Base-by-base conservation (phyloP, 2,797 vertebrate species). In the Streptopelia turtur region DNA sequence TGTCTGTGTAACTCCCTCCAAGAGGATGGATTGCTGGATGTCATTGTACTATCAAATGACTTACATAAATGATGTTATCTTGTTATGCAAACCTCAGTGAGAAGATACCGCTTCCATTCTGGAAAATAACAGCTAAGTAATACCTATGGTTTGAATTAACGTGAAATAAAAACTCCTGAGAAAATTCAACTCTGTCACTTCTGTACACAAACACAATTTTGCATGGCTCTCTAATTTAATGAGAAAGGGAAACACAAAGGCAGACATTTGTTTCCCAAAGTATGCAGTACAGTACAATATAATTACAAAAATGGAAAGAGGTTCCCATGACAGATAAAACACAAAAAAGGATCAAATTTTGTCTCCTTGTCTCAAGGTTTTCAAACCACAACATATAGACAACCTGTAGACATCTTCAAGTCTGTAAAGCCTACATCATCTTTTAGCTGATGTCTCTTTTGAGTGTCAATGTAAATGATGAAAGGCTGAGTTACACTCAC, bases 401-500 rank as follows among this genome's bases (percentile, higher is more conserved):
- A 78, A 53, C 9, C 16, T 69, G 21, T 16, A 69, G 47, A 64
- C 8, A 72, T 6, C 16, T 23, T 60, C 11, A 70, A 79, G 14
- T 16, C 35, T 75, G 18, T 57, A 71, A 90, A 52, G 20, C 9
- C 45, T 28, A 5, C 18, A 60, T 47, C 31, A 33, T 61, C 49
- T 86, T 50, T 77, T 76, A n/a, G 43, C 21, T 39, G 50, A 31
- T 71, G 25, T 76, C 23, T 60, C 55, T 31, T 60, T 16, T 23
- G 25, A 57, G 6, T 17, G 16, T 35, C 49, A 61, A 21, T 11
- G 35, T 6, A 78, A 82, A 82, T 12, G 21, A 52, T 24, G 22
- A 50, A 68, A 66, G 18, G 45, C 45, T 43, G 33, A 22, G 16
- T 13, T 28, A 10, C 87, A 98, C 98, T 97, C 84, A 99, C 99